Evolutionary conservation across 2,888 invertebrate species (phyloP).

Genomic region (Sarcophaga carnaria): DNA sequence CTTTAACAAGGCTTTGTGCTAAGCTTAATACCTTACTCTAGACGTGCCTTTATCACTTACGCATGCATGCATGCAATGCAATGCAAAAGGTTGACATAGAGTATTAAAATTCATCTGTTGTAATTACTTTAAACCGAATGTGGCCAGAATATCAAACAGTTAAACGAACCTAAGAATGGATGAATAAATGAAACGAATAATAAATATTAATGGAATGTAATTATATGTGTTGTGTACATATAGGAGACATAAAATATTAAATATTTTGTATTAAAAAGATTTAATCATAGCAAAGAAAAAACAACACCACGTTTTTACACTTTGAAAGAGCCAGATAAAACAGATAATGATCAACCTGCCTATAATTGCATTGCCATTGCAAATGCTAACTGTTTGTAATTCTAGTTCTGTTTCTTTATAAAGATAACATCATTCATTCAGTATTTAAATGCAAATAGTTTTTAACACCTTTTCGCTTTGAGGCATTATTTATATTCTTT

Average conservation of each 20-base stretch:
- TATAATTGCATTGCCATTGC: neutral
- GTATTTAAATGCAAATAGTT: no score
- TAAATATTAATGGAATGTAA: neutral
- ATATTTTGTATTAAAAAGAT: neutral
- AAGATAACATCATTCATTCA: neutral
- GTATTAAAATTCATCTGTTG: constrained; percentile 55
- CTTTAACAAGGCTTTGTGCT: neutral
- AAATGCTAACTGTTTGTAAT: neutral
- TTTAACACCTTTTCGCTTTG: no score
- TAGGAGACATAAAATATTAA: neutral
- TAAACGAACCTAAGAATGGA: no score
- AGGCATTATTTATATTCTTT: no score
- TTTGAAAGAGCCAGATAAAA: neutral
- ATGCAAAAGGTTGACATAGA: neutral
- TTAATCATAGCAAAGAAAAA: neutral
- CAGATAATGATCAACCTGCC: neutral
- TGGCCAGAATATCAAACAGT: constrained; percentile 39
- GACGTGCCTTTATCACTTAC: neutral
- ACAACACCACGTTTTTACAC: neutral
- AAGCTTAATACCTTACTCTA: neutral
- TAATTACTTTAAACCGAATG: constrained; percentile 52
- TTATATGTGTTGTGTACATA: neutral
- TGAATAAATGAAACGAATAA: neutral
- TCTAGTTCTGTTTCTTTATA: neutral
- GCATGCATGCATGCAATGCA: no score